phyloP scores from a whole-genome alignment of 2,888 invertebrate genomes.

The Leucoptera coffeella region DNA sequence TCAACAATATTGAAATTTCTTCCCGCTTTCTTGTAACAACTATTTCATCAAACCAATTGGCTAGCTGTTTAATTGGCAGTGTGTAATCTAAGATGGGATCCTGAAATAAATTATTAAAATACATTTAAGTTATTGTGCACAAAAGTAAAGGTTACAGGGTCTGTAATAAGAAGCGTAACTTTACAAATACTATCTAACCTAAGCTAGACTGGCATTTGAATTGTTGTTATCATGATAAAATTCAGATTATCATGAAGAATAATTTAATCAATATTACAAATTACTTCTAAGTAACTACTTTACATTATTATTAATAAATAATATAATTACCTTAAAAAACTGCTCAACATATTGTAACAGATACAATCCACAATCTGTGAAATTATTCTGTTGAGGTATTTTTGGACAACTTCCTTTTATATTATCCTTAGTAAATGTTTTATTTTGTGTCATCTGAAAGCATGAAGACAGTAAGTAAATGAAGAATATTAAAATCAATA shows the following conservation, averaged over 20 bases:
- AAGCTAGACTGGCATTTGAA: too few relatives aligned
- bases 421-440: conserved; percentile 72
- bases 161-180: too few relatives aligned
- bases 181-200: too few relatives aligned
- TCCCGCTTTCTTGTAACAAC: conserved; percentile 79
- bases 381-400: conserved; percentile 97
- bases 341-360: conserved; percentile 94
- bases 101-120: conserved; percentile 36
- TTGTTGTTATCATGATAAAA: too few relatives aligned
- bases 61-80: conserved; percentile 75
- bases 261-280: too few relatives aligned
- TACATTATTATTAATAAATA: too few relatives aligned
- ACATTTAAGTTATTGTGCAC: conserved; percentile 3
- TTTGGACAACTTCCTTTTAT: conserved; percentile 84
- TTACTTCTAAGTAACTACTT: too few relatives aligned
- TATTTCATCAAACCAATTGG: conserved; percentile 83
- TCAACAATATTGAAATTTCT: conserved; percentile 75
- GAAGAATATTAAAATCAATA: conserved; percentile 3
- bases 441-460: conserved; percentile 52
- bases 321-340: conserved; percentile 80
- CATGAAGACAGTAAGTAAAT: neutral
- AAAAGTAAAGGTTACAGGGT: neutral
- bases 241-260: too few relatives aligned
- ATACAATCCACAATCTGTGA: conserved; percentile 94
- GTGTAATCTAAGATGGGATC: conserved; percentile 76